Evolutionary conservation across 2,888 invertebrate species (phyloP).

Genomic region (Diarsia mendica): DNA sequence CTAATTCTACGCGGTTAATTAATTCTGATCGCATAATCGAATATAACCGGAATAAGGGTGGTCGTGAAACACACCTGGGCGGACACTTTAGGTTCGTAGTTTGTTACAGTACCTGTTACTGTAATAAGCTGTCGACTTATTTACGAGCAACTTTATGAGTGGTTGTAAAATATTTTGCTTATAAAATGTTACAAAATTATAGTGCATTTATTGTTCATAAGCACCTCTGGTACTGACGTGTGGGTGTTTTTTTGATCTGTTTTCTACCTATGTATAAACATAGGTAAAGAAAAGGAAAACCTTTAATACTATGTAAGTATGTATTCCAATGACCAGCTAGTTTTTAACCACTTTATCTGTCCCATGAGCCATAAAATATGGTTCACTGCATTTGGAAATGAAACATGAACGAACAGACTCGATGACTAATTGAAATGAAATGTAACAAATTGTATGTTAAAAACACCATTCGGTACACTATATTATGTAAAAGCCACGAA

Average conservation of each 20-base stretch:
- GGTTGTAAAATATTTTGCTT: not conserved
- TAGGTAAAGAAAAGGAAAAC: too few species aligned
- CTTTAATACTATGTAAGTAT: too few species aligned
- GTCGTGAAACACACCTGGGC: conserved; percentile 28
- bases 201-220: not conserved
- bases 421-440: not conserved
- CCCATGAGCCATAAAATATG: not conserved
- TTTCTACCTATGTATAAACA: too few species aligned
- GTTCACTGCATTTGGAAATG: not conserved
- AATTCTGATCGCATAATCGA: conserved; percentile 50
- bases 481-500: not conserved
- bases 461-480: not conserved
- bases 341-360: not conserved
- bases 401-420: too few species aligned
- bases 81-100: conserved; percentile 15
- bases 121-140: conserved; percentile 35
- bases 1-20: conserved; percentile 45
- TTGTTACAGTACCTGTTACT: conserved; percentile 13
- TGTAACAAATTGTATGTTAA: not conserved
- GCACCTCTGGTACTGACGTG: too few species aligned
- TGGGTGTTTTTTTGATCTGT: too few species aligned
- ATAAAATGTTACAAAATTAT: not conserved
- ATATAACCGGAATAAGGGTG: conserved; percentile 22
- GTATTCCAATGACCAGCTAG: not conserved
- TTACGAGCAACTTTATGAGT: conserved; percentile 25